Conservation (phyloP, 2,113 vertebrate genomes). For the Silurus glanis region DNA sequence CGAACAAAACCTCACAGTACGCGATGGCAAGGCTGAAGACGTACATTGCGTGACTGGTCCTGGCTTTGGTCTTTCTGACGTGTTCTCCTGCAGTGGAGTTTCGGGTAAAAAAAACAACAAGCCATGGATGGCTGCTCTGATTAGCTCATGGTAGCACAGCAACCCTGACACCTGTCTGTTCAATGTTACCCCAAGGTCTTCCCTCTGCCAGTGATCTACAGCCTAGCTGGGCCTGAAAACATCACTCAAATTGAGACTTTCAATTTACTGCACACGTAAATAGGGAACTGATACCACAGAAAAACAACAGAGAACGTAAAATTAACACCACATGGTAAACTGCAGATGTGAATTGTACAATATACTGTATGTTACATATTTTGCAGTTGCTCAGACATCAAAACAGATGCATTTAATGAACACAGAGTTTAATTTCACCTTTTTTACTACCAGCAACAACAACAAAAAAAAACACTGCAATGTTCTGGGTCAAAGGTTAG, state of each 20-base stretch:
- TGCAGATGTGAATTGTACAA: background rate
- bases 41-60: slow-evolving; percentile 13
- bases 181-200: slow-evolving; percentile 57
- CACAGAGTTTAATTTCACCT: background rate
- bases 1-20: background rate
- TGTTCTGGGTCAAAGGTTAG: too few relatives aligned
- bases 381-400: background rate
- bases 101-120: slow-evolving; percentile 34
- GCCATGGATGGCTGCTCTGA: slow-evolving; percentile 33
- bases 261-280: background rate
- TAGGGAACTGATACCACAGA: background rate
- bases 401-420: background rate
- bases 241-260: slow-evolving; percentile 18
- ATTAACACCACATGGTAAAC: background rate
- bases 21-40: slow-evolving; percentile 1
- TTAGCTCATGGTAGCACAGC: slow-evolving; percentile 32
- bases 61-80: background rate
- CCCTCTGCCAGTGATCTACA: slow-evolving; percentile 26
- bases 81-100: slow-evolving; percentile 22
- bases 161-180: slow-evolving; percentile 19
- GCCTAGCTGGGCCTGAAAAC: background rate
- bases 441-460: background rate
- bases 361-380: background rate
- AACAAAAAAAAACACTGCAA: background rate
- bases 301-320: background rate